Evolutionary conservation across 2,797 vertebrate species (phyloP), one percentile per base, ranked within the genome.

Genomic region (Melopsittacus undulatus): DNA sequence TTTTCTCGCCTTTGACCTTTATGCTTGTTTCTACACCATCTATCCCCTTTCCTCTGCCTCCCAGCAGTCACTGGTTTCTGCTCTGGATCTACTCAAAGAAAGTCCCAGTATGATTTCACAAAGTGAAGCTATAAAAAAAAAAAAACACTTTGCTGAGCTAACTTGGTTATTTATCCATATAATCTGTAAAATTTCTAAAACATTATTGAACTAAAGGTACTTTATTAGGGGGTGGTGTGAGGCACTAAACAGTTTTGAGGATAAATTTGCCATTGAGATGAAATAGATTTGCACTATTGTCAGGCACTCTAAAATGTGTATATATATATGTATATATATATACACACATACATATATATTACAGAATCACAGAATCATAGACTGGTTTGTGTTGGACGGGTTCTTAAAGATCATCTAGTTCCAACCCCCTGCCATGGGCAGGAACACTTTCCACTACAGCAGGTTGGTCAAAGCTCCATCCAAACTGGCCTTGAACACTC

Each of bases 271-370:
- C 61, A 17, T 76, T 52, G 27, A 68, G 32, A 45, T 83, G n/a
- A 77, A 73, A 38, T 22, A 46, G 43, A n/a, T 67, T 51, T 70
- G 8, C 14, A 83, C 30, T 24, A 46, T 21, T 21, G 32, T n/a
- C 26, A 77, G 34, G 38, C 40, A 38, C 7, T 46, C 34, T 70
- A 42, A 79, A 69, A 49, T 2, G 0, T 43, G 3, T 26, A 5
- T 49, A n/a, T 18, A 62, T 49, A 13, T 23, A 30, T 36, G 34
- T 34, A 61, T 15, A 27, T 7, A 36, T n/a, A n/a, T n/a, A n/a
- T n/a, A n/a, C n/a, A n/a, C n/a, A n/a, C n/a, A n/a, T 0, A 23
- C 1, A 67, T 56, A 23, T n/a, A 56, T 4, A 1, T 56, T 30
- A 56, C 22, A 23, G 32, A n/a, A 22, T 23, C 32, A n/a, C 32